These are phyloP conservation scores for Rhopalosiphum padi DNA, from an alignment of 1,140 invertebrate species.

Conservation along the genomic window DNA sequence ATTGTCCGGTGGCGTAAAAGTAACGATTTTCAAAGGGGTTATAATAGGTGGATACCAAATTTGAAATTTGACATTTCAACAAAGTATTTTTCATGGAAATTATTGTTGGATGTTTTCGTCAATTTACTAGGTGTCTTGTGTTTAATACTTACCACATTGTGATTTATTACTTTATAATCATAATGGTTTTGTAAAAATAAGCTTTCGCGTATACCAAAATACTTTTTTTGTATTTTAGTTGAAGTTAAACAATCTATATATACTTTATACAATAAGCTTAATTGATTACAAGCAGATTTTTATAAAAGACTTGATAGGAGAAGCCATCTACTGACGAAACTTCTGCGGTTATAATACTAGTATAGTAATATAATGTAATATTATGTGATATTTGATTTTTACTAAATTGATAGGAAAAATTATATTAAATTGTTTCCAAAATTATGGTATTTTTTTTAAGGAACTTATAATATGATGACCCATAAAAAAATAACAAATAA, in stretches of 20 bases:
- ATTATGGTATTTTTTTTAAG: too few species aligned
- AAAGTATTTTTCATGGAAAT: not conserved
- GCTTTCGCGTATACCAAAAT: not conserved
- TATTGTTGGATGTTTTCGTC: not conserved
- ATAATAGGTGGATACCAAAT: not conserved
- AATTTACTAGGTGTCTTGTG: not conserved
- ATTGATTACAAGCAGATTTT: too few species aligned
- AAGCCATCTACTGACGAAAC: too few species aligned
- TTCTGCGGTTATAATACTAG: not conserved
- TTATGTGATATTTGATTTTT: too few species aligned
- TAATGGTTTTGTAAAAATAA: not conserved
- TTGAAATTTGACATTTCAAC: not conserved
- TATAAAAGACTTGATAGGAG: too few species aligned
- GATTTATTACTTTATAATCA: not conserved
- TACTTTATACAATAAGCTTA: too few species aligned
- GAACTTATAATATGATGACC: too few species aligned
- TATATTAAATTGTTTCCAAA: too few species aligned
- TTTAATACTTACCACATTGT: not conserved
- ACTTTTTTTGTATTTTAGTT: too few species aligned
- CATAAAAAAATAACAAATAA: too few species aligned
- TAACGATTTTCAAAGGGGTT: not conserved
- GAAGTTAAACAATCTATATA: too few species aligned
- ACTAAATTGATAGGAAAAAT: too few species aligned
- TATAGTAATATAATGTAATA: not conserved
- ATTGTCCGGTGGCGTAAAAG: not conserved